phyloP scores from a whole-genome alignment of 2,113 vertebrate genomes.

The Otolemur garnettii region DNA sequence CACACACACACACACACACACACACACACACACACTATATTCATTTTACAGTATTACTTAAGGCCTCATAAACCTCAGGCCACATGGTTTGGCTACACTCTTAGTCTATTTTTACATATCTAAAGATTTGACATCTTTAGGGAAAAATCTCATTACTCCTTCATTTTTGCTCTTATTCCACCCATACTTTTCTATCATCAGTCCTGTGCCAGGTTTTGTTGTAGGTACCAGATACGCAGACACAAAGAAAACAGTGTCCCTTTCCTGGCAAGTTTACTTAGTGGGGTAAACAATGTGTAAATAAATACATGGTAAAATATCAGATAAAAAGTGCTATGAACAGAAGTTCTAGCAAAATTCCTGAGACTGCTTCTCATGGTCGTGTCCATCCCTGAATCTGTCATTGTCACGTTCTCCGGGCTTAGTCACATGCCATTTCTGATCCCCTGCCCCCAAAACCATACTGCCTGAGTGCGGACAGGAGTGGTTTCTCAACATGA shows the following conservation, averaged over 20 bases:
- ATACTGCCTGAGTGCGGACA: neutral
- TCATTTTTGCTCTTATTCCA: slow-evolving; percentile 20
- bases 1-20: neutral
- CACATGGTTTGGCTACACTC: neutral
- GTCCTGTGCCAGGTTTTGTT: neutral
- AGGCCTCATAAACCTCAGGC: neutral
- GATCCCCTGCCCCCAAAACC: neutral
- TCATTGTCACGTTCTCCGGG: neutral
- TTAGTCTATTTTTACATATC: neutral
- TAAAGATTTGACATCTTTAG: slow-evolving; percentile 14
- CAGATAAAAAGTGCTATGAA: neutral
- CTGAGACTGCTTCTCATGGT: neutral
- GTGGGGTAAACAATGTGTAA: neutral
- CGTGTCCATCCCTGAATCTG: neutral
- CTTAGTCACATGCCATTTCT: neutral
- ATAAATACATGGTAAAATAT: neutral
- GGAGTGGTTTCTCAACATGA: neutral
- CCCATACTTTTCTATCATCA: neutral
- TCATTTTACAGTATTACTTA: neutral
- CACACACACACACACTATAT: neutral
- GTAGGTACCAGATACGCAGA: neutral
- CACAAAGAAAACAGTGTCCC: neutral
- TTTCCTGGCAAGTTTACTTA: slow-evolving; percentile 3
- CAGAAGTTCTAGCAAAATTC: slow-evolving; percentile 56
- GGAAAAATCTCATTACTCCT: neutral